These are phyloP conservation scores for Pardalotus punctatus DNA, from an alignment of 2,113 vertebrate species.

Conservation along the genomic window DNA sequence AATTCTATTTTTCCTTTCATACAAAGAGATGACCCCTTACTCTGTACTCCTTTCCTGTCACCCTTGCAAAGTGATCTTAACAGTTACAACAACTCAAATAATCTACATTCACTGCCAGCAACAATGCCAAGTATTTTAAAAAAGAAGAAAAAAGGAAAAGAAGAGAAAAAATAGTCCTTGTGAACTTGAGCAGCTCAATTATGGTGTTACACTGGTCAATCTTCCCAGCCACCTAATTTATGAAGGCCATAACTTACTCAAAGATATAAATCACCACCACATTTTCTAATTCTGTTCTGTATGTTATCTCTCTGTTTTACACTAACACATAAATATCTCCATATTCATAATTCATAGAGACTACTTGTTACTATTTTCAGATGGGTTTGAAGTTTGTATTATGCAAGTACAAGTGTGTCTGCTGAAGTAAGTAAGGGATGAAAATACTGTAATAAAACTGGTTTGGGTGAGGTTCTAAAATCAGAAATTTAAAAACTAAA, in stretches of 20 bases:
- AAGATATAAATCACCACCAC: background rate
- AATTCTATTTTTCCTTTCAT: background rate
- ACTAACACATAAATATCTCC: background rate
- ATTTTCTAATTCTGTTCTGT: background rate
- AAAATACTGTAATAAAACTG: background rate
- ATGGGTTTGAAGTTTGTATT: background rate
- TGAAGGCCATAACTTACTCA: background rate
- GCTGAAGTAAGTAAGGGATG: background rate
- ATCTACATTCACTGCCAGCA: background rate
- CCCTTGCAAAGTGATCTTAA: background rate
- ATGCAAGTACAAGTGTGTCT: background rate
- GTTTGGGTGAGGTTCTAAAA: background rate
- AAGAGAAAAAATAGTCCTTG: background rate
- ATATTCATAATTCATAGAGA: background rate
- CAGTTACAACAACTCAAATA: background rate
- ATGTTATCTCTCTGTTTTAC: background rate
- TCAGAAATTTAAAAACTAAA: background rate
- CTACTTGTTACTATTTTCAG: background rate
- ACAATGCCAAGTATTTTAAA: background rate
- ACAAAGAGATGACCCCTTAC: background rate
- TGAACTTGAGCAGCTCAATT: background rate
- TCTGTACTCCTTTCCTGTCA: background rate
- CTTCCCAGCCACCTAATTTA: background rate
- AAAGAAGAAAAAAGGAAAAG: background rate
- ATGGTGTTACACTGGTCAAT: background rate